Evolutionary conservation across 2,797 vertebrate genomes (phyloP), one percentile per base, ranked within the genome.

Genomic region (Tenualosa ilisha): DNA sequence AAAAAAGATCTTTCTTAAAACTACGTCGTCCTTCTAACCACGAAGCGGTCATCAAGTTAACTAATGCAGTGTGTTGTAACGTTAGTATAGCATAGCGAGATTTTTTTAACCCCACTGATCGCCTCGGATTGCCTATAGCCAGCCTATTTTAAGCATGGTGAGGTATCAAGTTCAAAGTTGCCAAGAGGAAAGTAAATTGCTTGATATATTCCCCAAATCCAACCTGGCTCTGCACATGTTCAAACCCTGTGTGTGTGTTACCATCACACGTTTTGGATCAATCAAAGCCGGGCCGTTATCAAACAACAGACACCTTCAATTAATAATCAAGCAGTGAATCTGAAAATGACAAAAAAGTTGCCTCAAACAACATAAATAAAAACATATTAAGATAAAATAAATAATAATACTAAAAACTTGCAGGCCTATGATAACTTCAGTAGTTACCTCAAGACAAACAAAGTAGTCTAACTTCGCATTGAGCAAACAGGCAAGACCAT

Each of bases 71-170:
- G 31, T 68, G 24, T 54, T 53, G 51, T 26, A 53, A 53, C 51
- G 12, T 37, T 31, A 31, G 31, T 75, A 75, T 75, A 17, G 37
- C 63, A 75, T 75, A 17, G 31, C 68, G 31, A 75, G 68, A 75
- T 43, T 43, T 56, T 40, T 26, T 17, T 31, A 4, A 40, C 26
- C 17, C 68, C 31, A 5, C 12, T 37, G 6, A 37, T 20, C 68
- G 68, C 68, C 13, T 40, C 13, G 31, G 68, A 12, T 75, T 17
- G 68, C 37, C 68, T 40, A 75, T 75, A 75, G 31, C 37, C 68
- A 40, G 31, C 37, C 68, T 75, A 75, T 75, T 75, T 75, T 75
- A 75, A 75, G 68, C 68, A 75, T 17, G 37, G 68, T 31, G 13
- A 12, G 37, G 31, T 75, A 75, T 75, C 68, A 75, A 75, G 68